Evolutionary conservation across 2,888 invertebrate species (phyloP).

Genomic region (Augiades crinisus): DNA sequence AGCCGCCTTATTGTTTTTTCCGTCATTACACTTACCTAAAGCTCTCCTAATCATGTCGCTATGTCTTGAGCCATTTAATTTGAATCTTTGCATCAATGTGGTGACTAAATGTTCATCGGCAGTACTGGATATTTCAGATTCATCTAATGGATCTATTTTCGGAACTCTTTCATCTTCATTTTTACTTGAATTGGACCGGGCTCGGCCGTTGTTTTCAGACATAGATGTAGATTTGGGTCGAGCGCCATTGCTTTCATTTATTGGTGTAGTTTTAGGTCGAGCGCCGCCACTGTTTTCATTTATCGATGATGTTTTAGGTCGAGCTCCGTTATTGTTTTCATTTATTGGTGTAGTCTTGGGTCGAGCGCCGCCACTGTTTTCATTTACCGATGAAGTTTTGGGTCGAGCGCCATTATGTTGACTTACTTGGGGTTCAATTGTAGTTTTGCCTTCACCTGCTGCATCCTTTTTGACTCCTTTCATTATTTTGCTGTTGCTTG

Average conservation of each 20-base stretch:
- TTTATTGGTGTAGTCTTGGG: no score
- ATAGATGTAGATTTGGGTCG: no score
- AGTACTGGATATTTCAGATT: neutral
- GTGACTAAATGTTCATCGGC: neutral
- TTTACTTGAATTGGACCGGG: neutral
- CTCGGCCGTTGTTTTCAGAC: no score
- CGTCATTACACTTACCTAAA: slow-evolving; percentile 6
- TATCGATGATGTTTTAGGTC: no score
- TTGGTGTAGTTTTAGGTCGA: no score
- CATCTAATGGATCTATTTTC: neutral
- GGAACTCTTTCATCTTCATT: neutral
- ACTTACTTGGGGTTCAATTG: neutral
- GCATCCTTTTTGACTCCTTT: no score
- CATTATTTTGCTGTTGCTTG: no score
- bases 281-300: no score
- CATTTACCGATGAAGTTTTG: neutral
- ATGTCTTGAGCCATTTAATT: slow-evolving; percentile 9
- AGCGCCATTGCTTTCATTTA: no score
- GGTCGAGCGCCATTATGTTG: neutral
- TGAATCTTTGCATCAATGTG: slow-evolving; percentile 1
- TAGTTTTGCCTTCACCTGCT: neutral
- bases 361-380: neutral
- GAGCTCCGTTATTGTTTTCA: no score
- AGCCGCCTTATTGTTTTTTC: neutral
- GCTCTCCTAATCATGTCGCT: slow-evolving; percentile 6